Evolutionary conservation across 2,888 invertebrate species (phyloP), one percentile per base, ranked within the genome.

Genomic region (Caenorhabditis macrosperma): DNA sequence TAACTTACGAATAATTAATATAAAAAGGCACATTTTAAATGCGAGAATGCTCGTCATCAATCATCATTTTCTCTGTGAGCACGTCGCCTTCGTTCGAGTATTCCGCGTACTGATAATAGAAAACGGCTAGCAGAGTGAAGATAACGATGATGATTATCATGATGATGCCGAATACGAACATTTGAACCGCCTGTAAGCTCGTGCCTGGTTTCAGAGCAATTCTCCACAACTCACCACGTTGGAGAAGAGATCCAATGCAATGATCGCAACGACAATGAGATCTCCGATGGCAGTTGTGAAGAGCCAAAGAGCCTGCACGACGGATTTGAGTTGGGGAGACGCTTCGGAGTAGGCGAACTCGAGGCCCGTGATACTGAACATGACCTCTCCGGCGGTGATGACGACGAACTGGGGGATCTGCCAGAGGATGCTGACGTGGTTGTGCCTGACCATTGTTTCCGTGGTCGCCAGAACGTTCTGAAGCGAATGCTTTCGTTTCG

Each of bases 211-310:
- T 46, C 33, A 38, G 38, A 17, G 20, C 30, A 5, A 22, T 24
- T 55, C 22, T 28, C 2, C 12, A 26, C 24, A 4, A 61, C 71
- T 61, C 44, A 85, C 86, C 72, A 83, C 46, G 54, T 82, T 76
- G 2, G 52, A 55, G 57, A 85, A 84, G 3, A 83, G n/a, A 30
- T 81, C 61, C 61, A 83, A 64, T 33, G 66, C 52, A n/a, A 74
- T 74, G 38, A 87, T 83, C 12, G 96, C 93, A 15, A 96, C 94
- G 0, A 97, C 96, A 74, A 98, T 93, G 38, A 97, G 92, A 91
- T 97, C 97, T 38, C 98, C 98, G 88, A 97, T 93, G 0, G 97
- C 95, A 0, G 95, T 95, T 0, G 96, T 96, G 46, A 97, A 92
- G 15, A 96, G 93, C 95, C 96, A 98, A 7, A 94, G 93, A 0